phyloP scores from a whole-genome alignment of 1,140 invertebrate species.

The Drosophila rhopaloa region DNA sequence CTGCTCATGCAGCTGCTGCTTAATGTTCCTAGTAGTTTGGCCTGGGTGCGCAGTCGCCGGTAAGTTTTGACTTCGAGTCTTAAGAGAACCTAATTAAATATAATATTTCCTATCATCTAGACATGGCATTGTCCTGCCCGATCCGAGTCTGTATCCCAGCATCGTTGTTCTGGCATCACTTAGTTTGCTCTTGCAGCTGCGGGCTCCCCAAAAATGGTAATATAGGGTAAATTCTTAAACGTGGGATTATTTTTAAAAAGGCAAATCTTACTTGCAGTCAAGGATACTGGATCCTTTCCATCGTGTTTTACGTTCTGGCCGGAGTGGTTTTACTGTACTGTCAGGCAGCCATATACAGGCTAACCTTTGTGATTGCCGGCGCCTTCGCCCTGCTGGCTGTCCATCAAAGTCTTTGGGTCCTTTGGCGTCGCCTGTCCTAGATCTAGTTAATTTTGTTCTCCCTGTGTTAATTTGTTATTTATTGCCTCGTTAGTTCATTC shows the following conservation, averaged over 20 bases:
- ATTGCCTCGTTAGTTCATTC: slow-evolving; percentile 31
- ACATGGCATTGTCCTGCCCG: slow-evolving; percentile 56
- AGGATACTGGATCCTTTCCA: slow-evolving; percentile 85
- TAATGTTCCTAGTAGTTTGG: slow-evolving; percentile 86
- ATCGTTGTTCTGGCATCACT: slow-evolving; percentile 55
- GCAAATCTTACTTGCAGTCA: slow-evolving; percentile 77
- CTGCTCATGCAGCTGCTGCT: slow-evolving; percentile 86
- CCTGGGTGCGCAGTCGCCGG: slow-evolving; percentile 88
- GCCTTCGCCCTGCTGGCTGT: slow-evolving; percentile 86
- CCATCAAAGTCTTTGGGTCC: slow-evolving; percentile 85
- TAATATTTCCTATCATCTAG: neutral
- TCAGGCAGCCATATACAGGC: slow-evolving; percentile 86
- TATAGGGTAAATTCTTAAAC: neutral
- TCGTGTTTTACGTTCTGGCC: slow-evolving; percentile 85
- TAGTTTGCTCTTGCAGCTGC: slow-evolving; percentile 67
- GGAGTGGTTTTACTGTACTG: slow-evolving; percentile 86
- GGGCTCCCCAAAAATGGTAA: slow-evolving; percentile 78
- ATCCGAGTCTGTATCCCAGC: slow-evolving; percentile 63
- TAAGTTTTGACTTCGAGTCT: slow-evolving; percentile 72
- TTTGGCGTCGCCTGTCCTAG: slow-evolving; percentile 26
- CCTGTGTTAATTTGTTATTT: slow-evolving; percentile 39
- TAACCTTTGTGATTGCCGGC: slow-evolving; percentile 86
- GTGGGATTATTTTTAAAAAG: neutral
- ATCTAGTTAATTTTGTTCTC: neutral
- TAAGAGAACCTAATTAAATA: neutral